Evolutionary conservation across 2,888 invertebrate species (phyloP), one percentile per base, ranked within the genome.

Genomic region (Adineta ricciae): DNA sequence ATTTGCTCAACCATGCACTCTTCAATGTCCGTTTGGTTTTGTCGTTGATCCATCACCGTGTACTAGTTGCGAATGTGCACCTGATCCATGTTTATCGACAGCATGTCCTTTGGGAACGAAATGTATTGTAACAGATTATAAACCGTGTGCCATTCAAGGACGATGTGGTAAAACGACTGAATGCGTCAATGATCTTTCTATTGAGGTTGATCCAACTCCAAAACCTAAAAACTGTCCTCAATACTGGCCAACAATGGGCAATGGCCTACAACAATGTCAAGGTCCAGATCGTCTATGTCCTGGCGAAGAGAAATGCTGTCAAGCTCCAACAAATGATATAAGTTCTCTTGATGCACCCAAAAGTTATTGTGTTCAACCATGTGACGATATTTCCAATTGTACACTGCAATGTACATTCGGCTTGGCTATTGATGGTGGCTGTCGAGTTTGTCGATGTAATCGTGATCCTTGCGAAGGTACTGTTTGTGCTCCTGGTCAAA

Each of bases 71-170:
- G 41, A 78, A 78, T 78, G 78, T 78, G 78, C 78, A 41, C 2
- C 38, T 9, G n/a, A 78, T 78, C 78, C 41, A 78, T 78, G 78
- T 41, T 14, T 41, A 7, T n/a, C 78, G 41, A 8, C 78, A 21
- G 2, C 41, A 41, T 78, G 78, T 41, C 78, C 41, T 24, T 41
- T 78, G 1, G 78, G 78, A 24, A 78, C 78, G 0, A 78, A 78
- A 78, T 78, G 78, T 78, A 41, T n/a, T 41, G 0, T 4, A 78
- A 41, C 24, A 38, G n/a, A 41, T 5, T 78, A 41, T 78, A n/a
- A 78, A 41, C 78, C 78, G 14, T 78, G 78, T 41, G 78, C 41
- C n/a, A 78, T 78, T n/a, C 36, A 78, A 78, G 78, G 78, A 38
- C 21, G 78, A 78, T 78, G 78, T 78, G 78, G 41, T 24, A 16